phyloP scores from a whole-genome alignment of 2,888 invertebrate genomes.

The Lingula anatina region DNA sequence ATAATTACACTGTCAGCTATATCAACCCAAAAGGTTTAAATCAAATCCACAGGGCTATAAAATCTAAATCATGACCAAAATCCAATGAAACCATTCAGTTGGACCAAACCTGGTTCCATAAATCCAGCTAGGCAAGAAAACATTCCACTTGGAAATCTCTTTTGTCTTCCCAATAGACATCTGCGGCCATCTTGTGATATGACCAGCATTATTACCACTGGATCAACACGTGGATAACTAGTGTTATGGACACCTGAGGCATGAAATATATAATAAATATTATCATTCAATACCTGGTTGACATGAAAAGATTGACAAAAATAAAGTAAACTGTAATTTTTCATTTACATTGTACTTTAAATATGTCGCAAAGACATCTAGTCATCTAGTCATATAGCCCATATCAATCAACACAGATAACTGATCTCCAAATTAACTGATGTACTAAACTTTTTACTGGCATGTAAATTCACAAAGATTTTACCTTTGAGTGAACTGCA shows the following conservation, averaged over 20 bases:
- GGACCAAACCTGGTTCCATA: constrained; percentile 56
- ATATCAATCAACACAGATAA: too few relatives aligned
- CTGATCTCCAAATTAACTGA: too few relatives aligned
- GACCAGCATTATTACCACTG: constrained; percentile 55
- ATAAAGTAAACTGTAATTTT: neutral
- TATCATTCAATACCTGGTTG: neutral
- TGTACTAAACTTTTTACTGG: too few relatives aligned
- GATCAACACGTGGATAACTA: constrained; percentile 50
- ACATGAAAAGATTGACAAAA: neutral
- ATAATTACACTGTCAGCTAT: too few relatives aligned
- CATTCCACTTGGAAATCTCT: constrained; percentile 54
- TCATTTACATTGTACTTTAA: too few relatives aligned
- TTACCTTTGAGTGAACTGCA: constrained; percentile 44
- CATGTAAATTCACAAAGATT: too few relatives aligned
- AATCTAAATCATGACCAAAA: too few relatives aligned
- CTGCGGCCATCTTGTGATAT: constrained; percentile 49
- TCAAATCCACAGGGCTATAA: too few relatives aligned
- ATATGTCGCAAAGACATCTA: too few relatives aligned
- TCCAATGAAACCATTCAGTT: too few relatives aligned
- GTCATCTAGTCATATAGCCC: too few relatives aligned
- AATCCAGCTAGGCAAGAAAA: constrained; percentile 59
- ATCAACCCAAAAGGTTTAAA: too few relatives aligned
- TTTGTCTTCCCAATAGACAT: constrained; percentile 55
- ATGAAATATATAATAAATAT: neutral
- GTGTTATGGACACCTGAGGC: constrained; percentile 45